A percentile compares a stretch with the other conserved stretches of the same genome.
These are phyloP conservation scores for Larimichthys crocea DNA, from an alignment of 2,113 vertebrate genomes.

Conservation along the genomic window DNA sequence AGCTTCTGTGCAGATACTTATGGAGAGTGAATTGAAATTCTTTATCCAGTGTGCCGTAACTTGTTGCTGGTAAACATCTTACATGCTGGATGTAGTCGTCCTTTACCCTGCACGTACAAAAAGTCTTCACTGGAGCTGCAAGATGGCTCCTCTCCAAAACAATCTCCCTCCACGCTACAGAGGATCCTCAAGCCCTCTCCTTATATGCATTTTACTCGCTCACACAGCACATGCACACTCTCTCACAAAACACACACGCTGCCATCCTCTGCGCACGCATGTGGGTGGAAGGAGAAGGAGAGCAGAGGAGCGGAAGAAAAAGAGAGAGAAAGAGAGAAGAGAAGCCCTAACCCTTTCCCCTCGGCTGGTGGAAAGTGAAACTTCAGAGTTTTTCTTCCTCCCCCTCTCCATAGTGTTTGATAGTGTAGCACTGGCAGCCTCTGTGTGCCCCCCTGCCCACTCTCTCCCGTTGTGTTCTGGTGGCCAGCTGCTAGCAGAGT, in stretches of 20 bases:
- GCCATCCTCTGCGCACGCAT: slow-evolving; percentile 75
- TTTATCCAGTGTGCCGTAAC: slow-evolving; percentile 55
- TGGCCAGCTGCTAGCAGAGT: slow-evolving; percentile 84
- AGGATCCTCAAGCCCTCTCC: slow-evolving; percentile 77
- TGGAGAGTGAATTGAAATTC: slow-evolving; percentile 43
- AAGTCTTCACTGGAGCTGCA: slow-evolving; percentile 69
- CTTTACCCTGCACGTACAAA: slow-evolving; percentile 67
- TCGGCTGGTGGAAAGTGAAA: slow-evolving; percentile 80
- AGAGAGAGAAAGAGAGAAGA: slow-evolving; percentile 77
- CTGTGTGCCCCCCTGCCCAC: slow-evolving; percentile 78
- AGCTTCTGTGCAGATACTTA: slow-evolving; percentile 25
- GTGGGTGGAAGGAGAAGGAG: slow-evolving; percentile 84
- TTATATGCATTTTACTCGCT: slow-evolving; percentile 75
- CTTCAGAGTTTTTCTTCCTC: slow-evolving; percentile 80
- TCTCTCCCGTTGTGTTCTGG: slow-evolving; percentile 83
- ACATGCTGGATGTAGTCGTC: slow-evolving; percentile 59
- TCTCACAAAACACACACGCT: slow-evolving; percentile 55
- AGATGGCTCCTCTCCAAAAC: slow-evolving; percentile 81
- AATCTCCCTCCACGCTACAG: slow-evolving; percentile 72
- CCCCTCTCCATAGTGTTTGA: slow-evolving; percentile 80
- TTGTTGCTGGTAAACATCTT: slow-evolving; percentile 68
- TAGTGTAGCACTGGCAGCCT: slow-evolving; percentile 82
- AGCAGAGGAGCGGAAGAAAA: slow-evolving; percentile 78
- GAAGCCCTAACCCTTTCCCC: slow-evolving; percentile 81
- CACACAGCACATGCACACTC: slow-evolving; percentile 62